phyloP scores from a whole-genome alignment of 1,140 invertebrate genomes.

The Drosophila asahinai region DNA sequence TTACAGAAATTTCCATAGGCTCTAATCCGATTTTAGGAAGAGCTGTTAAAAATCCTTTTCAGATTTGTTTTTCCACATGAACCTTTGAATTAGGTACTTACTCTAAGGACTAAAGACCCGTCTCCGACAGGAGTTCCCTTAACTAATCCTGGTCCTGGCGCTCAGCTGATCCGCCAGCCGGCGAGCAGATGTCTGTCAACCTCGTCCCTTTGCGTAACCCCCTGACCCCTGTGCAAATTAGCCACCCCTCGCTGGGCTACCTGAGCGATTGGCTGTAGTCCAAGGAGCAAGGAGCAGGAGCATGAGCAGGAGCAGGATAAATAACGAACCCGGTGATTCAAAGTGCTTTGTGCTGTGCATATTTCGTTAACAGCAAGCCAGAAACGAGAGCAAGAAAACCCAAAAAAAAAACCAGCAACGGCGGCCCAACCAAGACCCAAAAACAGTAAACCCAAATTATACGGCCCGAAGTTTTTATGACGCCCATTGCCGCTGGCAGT shows the following conservation, averaged over 20 bases:
- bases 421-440: slow-evolving; percentile 17
- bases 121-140: slow-evolving; percentile 1
- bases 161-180: slow-evolving; percentile 61
- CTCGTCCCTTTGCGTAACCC: slow-evolving; percentile 21
- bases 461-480: slow-evolving; percentile 44
- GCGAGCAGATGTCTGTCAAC: slow-evolving; percentile 27
- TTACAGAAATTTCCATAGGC: neutral
- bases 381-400: slow-evolving; percentile 62
- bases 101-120: slow-evolving; percentile 12
- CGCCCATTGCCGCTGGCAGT: slow-evolving; percentile 30
- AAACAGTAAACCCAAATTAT: slow-evolving; percentile 43
- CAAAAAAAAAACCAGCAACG: slow-evolving; percentile 9
- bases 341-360: slow-evolving; percentile 64
- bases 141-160: slow-evolving; percentile 22
- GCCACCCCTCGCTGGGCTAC: slow-evolving; percentile 46
- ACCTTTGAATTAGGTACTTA: neutral
- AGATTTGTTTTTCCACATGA: neutral
- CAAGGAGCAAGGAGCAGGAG: slow-evolving; percentile 11
- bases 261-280: slow-evolving; percentile 27
- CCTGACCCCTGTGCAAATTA: slow-evolving; percentile 31
- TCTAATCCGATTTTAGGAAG: neutral
- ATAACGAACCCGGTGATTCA: slow-evolving; percentile 6
- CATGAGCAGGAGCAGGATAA: slow-evolving; percentile 7
- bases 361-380: slow-evolving; percentile 71
- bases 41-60: neutral